A percentile compares a stretch with the other conserved stretches of the same genome.
phyloP scores from a whole-genome alignment of 2,888 invertebrate species.

The Tachina fera region DNA sequence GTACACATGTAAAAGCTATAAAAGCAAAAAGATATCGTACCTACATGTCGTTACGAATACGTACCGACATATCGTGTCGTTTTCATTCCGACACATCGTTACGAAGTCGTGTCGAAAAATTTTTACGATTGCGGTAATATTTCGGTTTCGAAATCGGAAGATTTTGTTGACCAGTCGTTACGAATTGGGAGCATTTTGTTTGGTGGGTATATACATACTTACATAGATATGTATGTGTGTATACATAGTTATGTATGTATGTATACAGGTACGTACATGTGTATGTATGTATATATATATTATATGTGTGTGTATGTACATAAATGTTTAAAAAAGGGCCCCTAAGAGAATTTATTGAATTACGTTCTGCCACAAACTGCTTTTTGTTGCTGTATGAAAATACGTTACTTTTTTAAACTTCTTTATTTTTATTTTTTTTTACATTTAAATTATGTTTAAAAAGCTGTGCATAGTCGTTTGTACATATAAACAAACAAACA shows the following conservation, averaged over 20 bases:
- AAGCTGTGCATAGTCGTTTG: not conserved
- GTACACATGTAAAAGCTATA: no score
- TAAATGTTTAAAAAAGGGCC: not conserved
- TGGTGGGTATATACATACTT: not conserved
- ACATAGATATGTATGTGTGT: not conserved
- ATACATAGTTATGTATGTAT: not conserved
- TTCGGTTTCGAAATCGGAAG: no score
- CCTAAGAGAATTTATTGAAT: slow-evolving; percentile 38
- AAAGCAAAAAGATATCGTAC: no score
- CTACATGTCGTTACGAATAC: no score
- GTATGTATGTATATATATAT: not conserved
- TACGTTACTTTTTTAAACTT: slow-evolving; percentile 38
- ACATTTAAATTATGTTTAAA: slow-evolving; percentile 47
- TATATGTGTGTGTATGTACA: not conserved
- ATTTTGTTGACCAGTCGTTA: no score
- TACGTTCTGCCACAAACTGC: not conserved
- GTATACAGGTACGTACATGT: not conserved
- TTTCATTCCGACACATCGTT: no score
- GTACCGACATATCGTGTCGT: no score
- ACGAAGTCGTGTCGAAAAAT: no score
- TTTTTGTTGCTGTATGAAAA: slow-evolving; percentile 17
- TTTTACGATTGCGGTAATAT: no score
- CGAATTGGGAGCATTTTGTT: no score
- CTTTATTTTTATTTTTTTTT: slow-evolving; percentile 23
- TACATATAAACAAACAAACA: not conserved